Base-by-base conservation (phyloP, 1,140 invertebrate species). In the Vollenhovia emeryi region DNA sequence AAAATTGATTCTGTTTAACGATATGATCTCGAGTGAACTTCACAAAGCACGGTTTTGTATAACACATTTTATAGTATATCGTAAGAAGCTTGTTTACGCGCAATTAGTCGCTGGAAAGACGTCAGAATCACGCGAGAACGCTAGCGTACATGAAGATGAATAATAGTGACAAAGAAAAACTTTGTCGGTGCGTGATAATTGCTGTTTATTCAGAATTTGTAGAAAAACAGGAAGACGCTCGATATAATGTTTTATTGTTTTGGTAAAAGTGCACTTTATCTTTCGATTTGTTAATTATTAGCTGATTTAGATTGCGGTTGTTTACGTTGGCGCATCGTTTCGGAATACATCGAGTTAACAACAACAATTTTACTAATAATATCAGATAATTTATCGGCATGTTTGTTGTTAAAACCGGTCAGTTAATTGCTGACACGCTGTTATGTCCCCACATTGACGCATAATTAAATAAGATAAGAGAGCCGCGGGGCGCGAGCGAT, bases 401-500 rank as follows among this genome's bases (percentile, higher is more conserved):
- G 21, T 52, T 24, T 60, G 85, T 71, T 76, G 24, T 48, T 82
- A 43, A 73, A 74, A 27, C 13, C 3, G 24, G 43, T 36, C 11
- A 9, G 21, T 80, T 73, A 52, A 5, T 18, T 33, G 48, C 8
- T 71, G 68, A 82, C 13, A 30, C 48, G 52, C 27, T 84, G 86
- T 88, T 86, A 13, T 79, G 86, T 79, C 86, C 79, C 27, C 21
- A 18, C 18, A 43, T 43, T 66, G 45, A 78, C 15, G 66, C 50
- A 48, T 50, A 85, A 79, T 71, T 66, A 85, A 78, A 84, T 57
- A 68, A 73, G 73, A 84, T 87, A 87, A 87, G 50, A 33, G 13
- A 84, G 33, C 36, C 50, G 36, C 40, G 62, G 24, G 50, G 50
- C 48, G 50, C 48, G 9, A 33, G 27, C 9, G 24, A 73, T 66